Conservation (phyloP, 2,113 vertebrate species). For the Ammospiza nelsoni region DNA sequence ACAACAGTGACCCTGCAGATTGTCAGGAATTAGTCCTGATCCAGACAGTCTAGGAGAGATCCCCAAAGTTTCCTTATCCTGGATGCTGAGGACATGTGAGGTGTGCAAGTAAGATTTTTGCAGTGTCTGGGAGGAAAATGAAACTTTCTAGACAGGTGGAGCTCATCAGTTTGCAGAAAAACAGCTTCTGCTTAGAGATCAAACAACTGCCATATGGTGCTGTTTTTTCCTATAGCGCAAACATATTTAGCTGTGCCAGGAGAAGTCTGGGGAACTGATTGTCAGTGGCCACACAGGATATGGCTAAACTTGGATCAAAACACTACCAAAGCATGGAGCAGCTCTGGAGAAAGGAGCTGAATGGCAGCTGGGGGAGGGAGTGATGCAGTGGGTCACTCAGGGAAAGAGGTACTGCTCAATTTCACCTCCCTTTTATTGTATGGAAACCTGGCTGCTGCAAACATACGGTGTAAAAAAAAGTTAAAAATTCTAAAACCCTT, state of each 20-base stretch:
- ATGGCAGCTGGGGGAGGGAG: neutral
- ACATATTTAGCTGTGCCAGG: constrained; percentile 25
- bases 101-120: neutral
- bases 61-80: neutral
- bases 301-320: constrained; percentile 15
- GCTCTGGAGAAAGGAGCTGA: neutral
- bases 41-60: neutral
- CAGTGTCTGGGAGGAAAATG: neutral
- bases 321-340: neutral
- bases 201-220: constrained; percentile 49
- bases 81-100: neutral
- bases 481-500: neutral
- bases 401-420: neutral
- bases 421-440: neutral
- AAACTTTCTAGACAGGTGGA: constrained; percentile 32
- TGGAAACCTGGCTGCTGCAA: neutral
- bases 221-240: constrained; percentile 47
- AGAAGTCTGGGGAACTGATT: constrained; percentile 11
- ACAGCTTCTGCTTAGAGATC: constrained; percentile 19
- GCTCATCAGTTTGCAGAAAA: constrained; percentile 8
- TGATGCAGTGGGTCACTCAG: neutral
- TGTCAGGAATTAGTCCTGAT: neutral
- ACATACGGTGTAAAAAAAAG: neutral
- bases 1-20: neutral
- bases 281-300: neutral